Conservation (phyloP, 2,113 vertebrate genomes). For the Speoplatyrhinus poulsoni region DNA sequence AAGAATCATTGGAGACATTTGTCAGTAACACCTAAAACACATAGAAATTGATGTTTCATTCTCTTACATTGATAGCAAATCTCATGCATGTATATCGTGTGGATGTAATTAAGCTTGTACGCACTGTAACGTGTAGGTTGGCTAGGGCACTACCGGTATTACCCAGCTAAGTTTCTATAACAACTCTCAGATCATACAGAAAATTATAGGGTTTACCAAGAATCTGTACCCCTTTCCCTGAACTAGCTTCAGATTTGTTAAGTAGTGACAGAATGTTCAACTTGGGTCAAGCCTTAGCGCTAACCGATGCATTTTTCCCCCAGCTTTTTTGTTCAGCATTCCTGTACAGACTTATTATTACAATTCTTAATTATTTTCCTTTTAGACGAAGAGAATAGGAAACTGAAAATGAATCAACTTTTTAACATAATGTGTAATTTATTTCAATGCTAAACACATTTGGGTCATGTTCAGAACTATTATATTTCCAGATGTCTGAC, state of each 20-base stretch:
- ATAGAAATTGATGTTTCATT: background rate
- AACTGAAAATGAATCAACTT: too few species aligned
- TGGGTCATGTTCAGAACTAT: too few species aligned
- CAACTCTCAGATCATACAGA: conserved; percentile 12
- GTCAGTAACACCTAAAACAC: background rate
- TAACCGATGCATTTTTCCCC: background rate
- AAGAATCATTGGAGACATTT: background rate
- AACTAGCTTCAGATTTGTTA: too few species aligned
- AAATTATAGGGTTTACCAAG: background rate
- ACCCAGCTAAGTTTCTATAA: conserved; percentile 33
- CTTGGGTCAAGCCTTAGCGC: background rate
- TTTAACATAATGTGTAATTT: too few species aligned
- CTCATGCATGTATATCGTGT: conserved; percentile 13
- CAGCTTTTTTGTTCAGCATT: background rate
- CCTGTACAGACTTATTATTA: background rate
- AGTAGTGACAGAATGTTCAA: background rate
- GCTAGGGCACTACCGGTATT: conserved; percentile 25
- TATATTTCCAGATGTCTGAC: too few species aligned
- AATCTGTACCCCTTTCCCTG: too few species aligned
- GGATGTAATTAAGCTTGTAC: conserved; percentile 10
- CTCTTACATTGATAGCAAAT: conserved; percentile 5
- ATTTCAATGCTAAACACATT: too few species aligned
- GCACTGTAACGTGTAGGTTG: conserved; percentile 12
- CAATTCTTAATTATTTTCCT: background rate
- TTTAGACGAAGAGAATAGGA: too few species aligned